Percentiles rank a stretch among this genome's conserved stretches.
phyloP scores from a whole-genome alignment of 2,113 vertebrate genomes.

The Erythrocercus mccallii region DNA sequence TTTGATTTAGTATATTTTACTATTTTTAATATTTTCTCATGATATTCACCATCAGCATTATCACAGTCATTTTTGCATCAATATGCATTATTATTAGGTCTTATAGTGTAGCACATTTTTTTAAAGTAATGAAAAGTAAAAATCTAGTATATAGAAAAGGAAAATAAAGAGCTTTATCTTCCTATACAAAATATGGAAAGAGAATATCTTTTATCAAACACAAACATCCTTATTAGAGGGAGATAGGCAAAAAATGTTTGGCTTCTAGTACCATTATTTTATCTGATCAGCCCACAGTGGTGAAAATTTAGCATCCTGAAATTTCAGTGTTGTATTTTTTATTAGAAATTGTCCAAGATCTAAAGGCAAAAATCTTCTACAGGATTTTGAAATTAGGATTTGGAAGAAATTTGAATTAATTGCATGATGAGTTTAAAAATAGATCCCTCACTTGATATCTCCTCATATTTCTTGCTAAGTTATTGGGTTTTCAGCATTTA shows the following conservation, averaged over 20 bases:
- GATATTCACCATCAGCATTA: neutral
- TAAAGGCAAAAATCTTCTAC: neutral
- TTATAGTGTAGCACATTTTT: neutral
- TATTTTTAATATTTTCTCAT: neutral
- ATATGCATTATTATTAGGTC: neutral
- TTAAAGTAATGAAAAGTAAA: neutral
- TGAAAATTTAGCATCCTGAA: neutral
- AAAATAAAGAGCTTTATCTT: neutral
- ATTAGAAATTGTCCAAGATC: neutral
- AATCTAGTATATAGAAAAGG: neutral
- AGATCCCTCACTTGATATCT: accelerated
- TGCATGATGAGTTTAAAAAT: neutral
- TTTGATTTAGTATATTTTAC: neutral
- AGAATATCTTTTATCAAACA: neutral
- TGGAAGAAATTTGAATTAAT: neutral
- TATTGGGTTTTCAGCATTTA: neutral
- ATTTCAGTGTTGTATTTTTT: neutral
- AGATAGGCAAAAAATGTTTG: neutral
- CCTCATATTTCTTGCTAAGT: neutral
- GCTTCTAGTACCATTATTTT: neutral
- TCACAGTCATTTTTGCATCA: neutral
- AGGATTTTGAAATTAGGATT: neutral
- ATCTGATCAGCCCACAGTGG: neutral
- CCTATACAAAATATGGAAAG: neutral
- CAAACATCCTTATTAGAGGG: neutral